Evolutionary conservation across 2,888 invertebrate genomes (phyloP), one percentile per base, ranked within the genome.

Genomic region (Aphidius colemani): DNA sequence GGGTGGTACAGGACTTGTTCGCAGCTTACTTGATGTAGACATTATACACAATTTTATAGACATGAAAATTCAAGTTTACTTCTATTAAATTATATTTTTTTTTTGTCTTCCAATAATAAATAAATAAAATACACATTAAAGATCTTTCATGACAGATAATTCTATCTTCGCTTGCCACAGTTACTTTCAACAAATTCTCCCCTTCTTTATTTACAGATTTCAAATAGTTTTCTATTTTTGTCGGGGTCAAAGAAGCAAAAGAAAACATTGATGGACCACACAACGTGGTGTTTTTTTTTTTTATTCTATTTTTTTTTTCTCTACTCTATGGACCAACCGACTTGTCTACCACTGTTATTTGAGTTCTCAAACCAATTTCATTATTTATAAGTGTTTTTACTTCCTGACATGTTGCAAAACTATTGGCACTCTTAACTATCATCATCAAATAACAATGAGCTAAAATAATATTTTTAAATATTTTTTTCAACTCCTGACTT

Each of bases 201-300:
- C 46, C 10, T 46, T 58, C 68, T 64, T 66, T 67, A 67, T 69
- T 70, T 70, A 65, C 63, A 64, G 67, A 55, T 59, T 49, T 43
- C 58, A 57, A 56, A 56, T 50, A 41, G 30, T 65, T 46, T 67
- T 60, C 70, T 73, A 71, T 72, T 73, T 72, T 70, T 64, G 71
- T 62, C 65, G 58, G 62, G 61, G 60, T 11, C 43, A n/a, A 11
- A 56, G 43, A 53, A 62, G 11, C 10, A 55, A 64, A 64, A 57
- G 53, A 67, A 48, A 45, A 58, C 50, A 53, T 59, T 48, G 44
- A 61, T 61, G 66, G 70, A 70, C 69, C 70, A 71, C 71, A 73
- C 72, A 70, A 66, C 69, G 69, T 66, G 70, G 65, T 61, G 63
- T 62, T 66, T 63, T 62, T 3, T 30, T 30, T 30, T 30, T 30